Percentiles rank a stretch among this genome's conserved stretches.
phyloP scores from a whole-genome alignment of 2,888 invertebrate genomes.

The Callyntrura guangdongensis region DNA sequence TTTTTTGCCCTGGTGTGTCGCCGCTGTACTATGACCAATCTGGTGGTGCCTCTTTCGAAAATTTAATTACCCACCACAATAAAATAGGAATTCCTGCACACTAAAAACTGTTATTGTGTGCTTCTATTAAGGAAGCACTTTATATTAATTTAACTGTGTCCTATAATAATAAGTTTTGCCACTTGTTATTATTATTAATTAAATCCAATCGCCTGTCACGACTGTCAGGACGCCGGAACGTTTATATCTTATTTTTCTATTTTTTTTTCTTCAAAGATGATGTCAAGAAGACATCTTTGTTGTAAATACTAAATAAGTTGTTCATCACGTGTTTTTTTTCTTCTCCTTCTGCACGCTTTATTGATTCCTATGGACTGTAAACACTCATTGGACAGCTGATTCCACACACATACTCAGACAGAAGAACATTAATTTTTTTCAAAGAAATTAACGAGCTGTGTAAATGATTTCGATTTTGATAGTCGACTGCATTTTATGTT shows the following conservation, averaged over 20 bases:
- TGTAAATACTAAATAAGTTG: not conserved
- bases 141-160: constrained; percentile 6
- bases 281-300: constrained; percentile 1
- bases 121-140: not conserved
- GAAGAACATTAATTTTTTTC: not conserved
- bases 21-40: not conserved
- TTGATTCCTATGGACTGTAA: constrained; percentile 3
- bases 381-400: not conserved
- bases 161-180: not conserved
- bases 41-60: not conserved
- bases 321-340: not conserved
- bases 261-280: not conserved
- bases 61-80: not conserved
- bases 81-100: not conserved
- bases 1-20: not conserved
- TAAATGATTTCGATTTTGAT: too few relatives aligned
- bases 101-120: not conserved
- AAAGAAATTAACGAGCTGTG: not conserved
- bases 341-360: not conserved
- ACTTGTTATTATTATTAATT: not conserved
- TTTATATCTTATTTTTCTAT: not conserved
- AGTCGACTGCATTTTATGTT: not conserved
- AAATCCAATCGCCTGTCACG: not conserved
- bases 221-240: not conserved
- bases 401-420: not conserved